phyloP scores from a whole-genome alignment of 2,888 invertebrate species.

The Hypselothyrea guttata region DNA sequence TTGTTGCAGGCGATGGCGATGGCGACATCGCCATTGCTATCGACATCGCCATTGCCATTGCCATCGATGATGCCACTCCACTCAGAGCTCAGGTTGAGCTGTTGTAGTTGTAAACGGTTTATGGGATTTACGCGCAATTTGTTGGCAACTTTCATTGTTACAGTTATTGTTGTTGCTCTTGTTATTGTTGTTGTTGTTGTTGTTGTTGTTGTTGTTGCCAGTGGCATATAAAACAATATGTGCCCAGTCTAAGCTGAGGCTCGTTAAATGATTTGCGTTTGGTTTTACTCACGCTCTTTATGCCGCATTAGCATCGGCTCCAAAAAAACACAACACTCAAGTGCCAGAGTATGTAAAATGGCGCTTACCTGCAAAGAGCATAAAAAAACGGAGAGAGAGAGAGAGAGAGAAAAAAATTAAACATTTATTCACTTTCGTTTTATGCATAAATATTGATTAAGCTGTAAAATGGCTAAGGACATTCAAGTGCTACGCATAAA shows the following conservation, averaged over 20 bases:
- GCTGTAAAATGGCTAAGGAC: constrained; percentile 50
- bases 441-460: constrained; percentile 72
- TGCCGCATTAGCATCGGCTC: constrained; percentile 59
- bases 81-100: constrained; percentile 45
- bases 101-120: constrained; percentile 78
- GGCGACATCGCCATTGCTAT: constrained; percentile 29
- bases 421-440: constrained; percentile 63
- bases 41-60: constrained; percentile 32
- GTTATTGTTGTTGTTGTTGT: constrained; percentile 16
- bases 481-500: constrained; percentile 22
- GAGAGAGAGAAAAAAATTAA: constrained; percentile 13
- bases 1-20: constrained; percentile 68
- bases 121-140: constrained; percentile 80
- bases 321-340: no score
- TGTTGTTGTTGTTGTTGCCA: constrained; percentile 16
- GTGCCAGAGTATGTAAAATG: constrained; percentile 53
- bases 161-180: constrained; percentile 30
- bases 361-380: constrained; percentile 73
- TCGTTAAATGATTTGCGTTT: constrained; percentile 77
- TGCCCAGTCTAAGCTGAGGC: constrained; percentile 66
- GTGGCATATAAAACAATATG: constrained; percentile 75
- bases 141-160: constrained; percentile 70
- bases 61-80: constrained; percentile 59
- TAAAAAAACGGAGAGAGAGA: constrained; percentile 36
- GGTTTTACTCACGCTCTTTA: constrained; percentile 61